These are phyloP conservation scores for Grallaria varia DNA, from an alignment of 2,113 vertebrate genomes.

Conservation along the genomic window DNA sequence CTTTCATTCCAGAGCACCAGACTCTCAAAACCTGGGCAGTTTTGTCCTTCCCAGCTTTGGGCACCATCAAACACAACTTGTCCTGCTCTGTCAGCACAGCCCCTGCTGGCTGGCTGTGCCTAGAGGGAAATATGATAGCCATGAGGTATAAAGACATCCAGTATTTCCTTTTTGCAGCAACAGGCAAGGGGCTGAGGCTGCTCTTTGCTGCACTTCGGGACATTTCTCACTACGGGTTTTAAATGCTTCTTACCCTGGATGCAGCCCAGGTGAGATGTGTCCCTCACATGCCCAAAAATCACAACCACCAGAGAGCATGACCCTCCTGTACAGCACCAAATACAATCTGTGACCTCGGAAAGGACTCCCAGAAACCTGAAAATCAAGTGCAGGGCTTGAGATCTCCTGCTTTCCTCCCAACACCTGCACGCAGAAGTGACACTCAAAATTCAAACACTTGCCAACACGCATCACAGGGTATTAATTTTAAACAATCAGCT, in stretches of 20 bases:
- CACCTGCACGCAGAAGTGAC: not conserved
- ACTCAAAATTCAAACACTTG: not conserved
- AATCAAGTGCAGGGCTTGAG: not conserved
- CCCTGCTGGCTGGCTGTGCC: not conserved
- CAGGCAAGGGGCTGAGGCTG: not conserved
- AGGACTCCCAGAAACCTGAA: not conserved
- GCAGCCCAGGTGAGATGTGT: not conserved
- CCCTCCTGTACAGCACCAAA: fast-evolving
- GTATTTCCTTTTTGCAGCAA: not conserved
- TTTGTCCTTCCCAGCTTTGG: not conserved
- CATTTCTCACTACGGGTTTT: not conserved
- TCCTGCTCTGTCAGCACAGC: not conserved
- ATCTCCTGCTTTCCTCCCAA: not conserved
- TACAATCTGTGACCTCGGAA: not conserved
- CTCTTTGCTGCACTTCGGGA: not conserved
- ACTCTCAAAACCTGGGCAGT: not conserved
- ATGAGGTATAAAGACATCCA: not conserved
- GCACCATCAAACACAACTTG: not conserved
- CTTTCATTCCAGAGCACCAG: not conserved
- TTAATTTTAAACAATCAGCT: not conserved
- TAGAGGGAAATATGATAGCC: not conserved
- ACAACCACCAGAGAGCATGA: not conserved
- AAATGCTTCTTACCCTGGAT: not conserved
- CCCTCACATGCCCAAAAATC: not conserved
- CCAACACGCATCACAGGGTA: not conserved